These are phyloP conservation scores for Drosophila infuscata DNA, from an alignment of 2,888 invertebrate genomes.

Conservation along the genomic window DNA sequence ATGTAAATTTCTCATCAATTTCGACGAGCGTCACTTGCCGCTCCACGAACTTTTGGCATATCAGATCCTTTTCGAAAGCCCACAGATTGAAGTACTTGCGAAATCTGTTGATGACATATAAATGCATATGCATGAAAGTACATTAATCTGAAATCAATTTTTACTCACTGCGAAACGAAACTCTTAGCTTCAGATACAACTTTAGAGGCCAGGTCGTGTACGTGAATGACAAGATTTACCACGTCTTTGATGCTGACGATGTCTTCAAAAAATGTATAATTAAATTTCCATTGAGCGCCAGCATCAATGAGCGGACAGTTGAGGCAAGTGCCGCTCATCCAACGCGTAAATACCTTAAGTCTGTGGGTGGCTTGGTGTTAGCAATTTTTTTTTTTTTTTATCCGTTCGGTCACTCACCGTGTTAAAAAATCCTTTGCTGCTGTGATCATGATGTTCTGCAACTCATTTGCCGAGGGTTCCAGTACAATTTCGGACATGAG, in stretches of 20 bases:
- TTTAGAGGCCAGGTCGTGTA: constrained; percentile 89
- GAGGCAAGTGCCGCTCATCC: constrained; percentile 94
- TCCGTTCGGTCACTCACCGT: constrained; percentile 85
- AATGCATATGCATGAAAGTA: neutral
- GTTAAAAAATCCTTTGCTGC: constrained; percentile 92
- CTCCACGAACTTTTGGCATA: constrained; percentile 91
- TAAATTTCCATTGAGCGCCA: constrained; percentile 85
- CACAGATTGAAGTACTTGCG: constrained; percentile 91
- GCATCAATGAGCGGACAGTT: constrained; percentile 87
- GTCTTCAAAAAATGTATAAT: constrained; percentile 93
- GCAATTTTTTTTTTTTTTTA: too few species aligned
- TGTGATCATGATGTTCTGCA: constrained; percentile 91
- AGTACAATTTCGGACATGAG: constrained; percentile 91
- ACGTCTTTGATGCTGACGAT: constrained; percentile 89
- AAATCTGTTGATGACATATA: constrained; percentile 86
- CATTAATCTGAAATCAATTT: neutral
- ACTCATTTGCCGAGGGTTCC: constrained; percentile 90
- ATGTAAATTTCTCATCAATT: constrained; percentile 94
- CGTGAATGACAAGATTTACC: constrained; percentile 88
- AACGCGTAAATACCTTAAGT: constrained; percentile 91
- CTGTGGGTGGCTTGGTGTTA: constrained; percentile 82
- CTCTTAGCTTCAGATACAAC: constrained; percentile 88
- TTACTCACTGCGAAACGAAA: constrained; percentile 66
- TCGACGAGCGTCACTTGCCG: constrained; percentile 87
- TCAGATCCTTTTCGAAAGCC: constrained; percentile 90